A percentile compares a stretch with the other conserved stretches of the same genome.
Evolutionary conservation across 2,888 invertebrate genomes (phyloP).

Genomic region (Sericinus montela): DNA sequence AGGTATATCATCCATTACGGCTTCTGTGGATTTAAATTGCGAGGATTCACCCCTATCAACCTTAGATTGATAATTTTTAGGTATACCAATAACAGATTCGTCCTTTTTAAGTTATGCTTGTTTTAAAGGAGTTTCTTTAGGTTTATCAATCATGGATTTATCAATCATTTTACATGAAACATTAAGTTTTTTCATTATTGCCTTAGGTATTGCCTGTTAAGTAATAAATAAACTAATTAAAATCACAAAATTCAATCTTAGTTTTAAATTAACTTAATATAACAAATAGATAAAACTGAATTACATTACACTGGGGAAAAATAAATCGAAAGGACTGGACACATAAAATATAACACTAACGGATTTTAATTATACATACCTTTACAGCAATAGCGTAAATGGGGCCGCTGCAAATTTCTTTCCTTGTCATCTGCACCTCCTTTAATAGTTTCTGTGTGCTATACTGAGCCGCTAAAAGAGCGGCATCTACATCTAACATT

Average conservation of each 20-base stretch:
- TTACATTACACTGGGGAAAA: no score
- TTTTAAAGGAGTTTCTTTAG: background rate
- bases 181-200: constrained; percentile 40
- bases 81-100: no score
- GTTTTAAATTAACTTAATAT: no score
- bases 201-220: constrained; percentile 44
- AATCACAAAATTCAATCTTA: background rate
- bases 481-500: constrained; percentile 61
- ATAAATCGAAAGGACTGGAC: no score
- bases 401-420: constrained; percentile 47
- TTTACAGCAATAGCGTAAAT: constrained; percentile 63
- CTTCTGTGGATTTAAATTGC: no score
- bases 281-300: no score
- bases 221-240: background rate
- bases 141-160: no score
- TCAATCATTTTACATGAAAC: constrained; percentile 22
- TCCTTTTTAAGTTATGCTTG: background rate
- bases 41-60: no score
- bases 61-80: no score
- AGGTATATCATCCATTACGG: background rate
- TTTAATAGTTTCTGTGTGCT: constrained; percentile 55
- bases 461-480: constrained; percentile 59
- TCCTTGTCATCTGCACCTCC: constrained; percentile 46
- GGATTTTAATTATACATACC: constrained; percentile 33
- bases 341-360: no score